Conservation (phyloP, 1,140 invertebrate species). For the Drosophila subpulchrella region DNA sequence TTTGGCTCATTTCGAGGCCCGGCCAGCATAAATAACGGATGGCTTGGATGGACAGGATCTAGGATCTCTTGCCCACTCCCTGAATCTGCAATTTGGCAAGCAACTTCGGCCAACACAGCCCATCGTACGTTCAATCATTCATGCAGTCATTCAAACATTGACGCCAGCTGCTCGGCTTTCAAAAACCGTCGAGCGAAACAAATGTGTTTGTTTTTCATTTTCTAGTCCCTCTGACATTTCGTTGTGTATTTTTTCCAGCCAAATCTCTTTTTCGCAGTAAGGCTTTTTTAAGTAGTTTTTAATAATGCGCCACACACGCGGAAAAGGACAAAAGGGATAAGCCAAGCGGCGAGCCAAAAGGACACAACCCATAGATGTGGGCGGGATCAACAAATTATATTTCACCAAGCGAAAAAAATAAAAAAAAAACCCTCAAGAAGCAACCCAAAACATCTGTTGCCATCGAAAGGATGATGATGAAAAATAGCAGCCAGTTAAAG, state of each 20-base stretch:
- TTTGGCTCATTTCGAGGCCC: conserved; percentile 64
- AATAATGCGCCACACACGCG: conserved; percentile 73
- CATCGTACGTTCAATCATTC: conserved; percentile 70
- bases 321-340: conserved; percentile 60
- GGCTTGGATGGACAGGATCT: conserved; percentile 26
- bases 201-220: conserved; percentile 78
- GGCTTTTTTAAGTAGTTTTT: conserved; percentile 76
- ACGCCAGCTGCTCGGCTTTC: conserved; percentile 58
- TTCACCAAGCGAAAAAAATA: conserved; percentile 9
- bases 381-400: conserved; percentile 52
- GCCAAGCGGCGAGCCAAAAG: conserved; percentile 38
- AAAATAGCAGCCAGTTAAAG: conserved; percentile 31
- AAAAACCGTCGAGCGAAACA: conserved; percentile 46
- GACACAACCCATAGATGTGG: conserved; percentile 47
- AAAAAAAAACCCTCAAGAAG: conserved; percentile 2
- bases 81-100: conserved; percentile 55
- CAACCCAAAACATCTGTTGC: conserved; percentile 45
- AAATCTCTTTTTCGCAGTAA: conserved; percentile 49
- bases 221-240: conserved; percentile 54
- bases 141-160: conserved; percentile 74
- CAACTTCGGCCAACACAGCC: conserved; percentile 29
- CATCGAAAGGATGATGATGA: conserved; percentile 42
- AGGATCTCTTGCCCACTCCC: conserved; percentile 13
- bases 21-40: conserved; percentile 57
- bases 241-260: conserved; percentile 35